Evolutionary conservation across 1,140 invertebrate species (phyloP).

Genomic region (Trachelipus rathkii): DNA sequence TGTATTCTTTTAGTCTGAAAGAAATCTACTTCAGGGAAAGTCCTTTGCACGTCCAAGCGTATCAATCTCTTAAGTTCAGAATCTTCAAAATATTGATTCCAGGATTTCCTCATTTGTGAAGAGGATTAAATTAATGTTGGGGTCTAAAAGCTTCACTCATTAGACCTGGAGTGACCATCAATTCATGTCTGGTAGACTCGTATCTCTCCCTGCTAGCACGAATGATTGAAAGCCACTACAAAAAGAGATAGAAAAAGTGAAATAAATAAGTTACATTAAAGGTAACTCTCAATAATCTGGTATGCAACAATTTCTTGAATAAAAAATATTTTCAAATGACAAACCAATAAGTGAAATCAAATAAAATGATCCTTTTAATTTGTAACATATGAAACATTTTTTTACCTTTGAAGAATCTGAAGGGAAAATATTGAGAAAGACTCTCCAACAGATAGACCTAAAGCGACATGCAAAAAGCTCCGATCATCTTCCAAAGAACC

Average conservation of each 20-base stretch:
- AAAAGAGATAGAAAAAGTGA: too few species aligned
- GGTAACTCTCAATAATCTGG: too few species aligned
- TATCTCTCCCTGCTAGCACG: neutral
- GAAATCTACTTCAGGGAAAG: constrained; percentile 72
- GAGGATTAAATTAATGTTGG: neutral
- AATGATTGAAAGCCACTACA: neutral
- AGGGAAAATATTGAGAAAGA: neutral
- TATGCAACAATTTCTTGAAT: too few species aligned
- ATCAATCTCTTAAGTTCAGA: constrained; percentile 68
- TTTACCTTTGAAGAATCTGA: neutral
- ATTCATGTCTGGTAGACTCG: neutral
- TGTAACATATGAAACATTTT: too few species aligned
- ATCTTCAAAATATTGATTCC: constrained; percentile 77
- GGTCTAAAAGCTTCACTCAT: neutral
- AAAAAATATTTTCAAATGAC: too few species aligned
- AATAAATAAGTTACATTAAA: too few species aligned
- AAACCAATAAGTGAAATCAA: too few species aligned
- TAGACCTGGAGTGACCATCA: neutral
- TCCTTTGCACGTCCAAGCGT: constrained; percentile 72
- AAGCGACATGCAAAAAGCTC: neutral
- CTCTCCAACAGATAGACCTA: constrained; percentile 1
- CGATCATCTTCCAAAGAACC: neutral
- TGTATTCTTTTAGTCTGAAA: constrained; percentile 65
- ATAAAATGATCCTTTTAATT: too few species aligned
- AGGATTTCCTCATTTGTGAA: constrained; percentile 56